These are phyloP conservation scores for Tipula unca DNA, from an alignment of 2,888 invertebrate genomes.

Conservation along the genomic window DNA sequence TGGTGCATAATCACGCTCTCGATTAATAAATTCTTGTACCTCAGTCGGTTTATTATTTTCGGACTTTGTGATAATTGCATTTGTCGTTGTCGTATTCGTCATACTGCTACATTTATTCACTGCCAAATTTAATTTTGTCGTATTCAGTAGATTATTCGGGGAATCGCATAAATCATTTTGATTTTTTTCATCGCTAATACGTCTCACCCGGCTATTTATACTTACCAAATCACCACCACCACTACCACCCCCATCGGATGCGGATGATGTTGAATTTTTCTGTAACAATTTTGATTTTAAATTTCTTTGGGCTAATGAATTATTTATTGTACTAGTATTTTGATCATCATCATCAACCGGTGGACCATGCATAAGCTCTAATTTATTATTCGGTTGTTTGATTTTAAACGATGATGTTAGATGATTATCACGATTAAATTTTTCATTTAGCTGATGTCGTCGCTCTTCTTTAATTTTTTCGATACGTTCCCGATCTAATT, in stretches of 20 bases:
- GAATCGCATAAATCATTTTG: constrained; percentile 34
- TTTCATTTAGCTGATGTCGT: constrained; percentile 74
- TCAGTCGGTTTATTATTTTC: not conserved
- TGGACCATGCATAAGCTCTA: constrained; percentile 31
- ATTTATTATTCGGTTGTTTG: constrained; percentile 43
- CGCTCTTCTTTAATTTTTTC: constrained; percentile 87
- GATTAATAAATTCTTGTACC: not conserved
- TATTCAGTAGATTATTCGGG: constrained; percentile 24
- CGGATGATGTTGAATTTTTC: constrained; percentile 31
- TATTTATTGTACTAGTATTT: constrained; percentile 33
- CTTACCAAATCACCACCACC: constrained; percentile 34
- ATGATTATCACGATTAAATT: constrained; percentile 59
- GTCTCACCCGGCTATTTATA: constrained; percentile 30
- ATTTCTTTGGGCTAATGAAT: constrained; percentile 31
- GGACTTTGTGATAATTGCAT: not conserved
- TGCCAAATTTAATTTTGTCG: constrained; percentile 14
- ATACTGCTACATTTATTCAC: not conserved
- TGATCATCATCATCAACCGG: constrained; percentile 31
- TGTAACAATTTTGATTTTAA: constrained; percentile 39
- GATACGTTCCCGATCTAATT: constrained; percentile 69
- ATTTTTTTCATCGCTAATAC: constrained; percentile 43
- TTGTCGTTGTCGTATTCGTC: not conserved
- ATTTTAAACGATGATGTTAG: constrained; percentile 45
- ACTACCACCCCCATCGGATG: constrained; percentile 30
- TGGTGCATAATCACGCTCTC: constrained; percentile 30